phyloP scores from a whole-genome alignment of 2,113 vertebrate species.

The Lutjanus erythropterus region DNA sequence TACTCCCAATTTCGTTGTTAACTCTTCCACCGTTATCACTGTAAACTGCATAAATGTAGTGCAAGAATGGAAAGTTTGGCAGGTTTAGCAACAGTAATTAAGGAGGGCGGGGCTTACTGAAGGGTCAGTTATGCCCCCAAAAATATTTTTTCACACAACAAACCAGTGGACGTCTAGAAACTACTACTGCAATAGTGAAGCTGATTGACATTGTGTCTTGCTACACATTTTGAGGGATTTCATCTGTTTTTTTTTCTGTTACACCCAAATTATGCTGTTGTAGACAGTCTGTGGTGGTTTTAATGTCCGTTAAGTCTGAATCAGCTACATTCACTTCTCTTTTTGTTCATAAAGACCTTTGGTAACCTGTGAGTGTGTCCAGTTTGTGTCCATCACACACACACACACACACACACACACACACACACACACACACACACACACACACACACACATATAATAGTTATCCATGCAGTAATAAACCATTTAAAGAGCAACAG shows the following conservation, averaged over 20 bases:
- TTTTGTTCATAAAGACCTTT: background rate
- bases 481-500: background rate
- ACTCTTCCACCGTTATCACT: too few species aligned
- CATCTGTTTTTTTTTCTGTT: background rate
- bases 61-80: too few species aligned
- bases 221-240: background rate
- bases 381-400: background rate
- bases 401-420: background rate
- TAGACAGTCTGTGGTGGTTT: slow-evolving; percentile 7
- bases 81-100: too few species aligned
- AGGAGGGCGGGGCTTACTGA: too few species aligned
- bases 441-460: background rate
- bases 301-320: background rate
- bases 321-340: slow-evolving; percentile 41
- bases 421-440: background rate
- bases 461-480: background rate
- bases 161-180: too few species aligned
- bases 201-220: background rate
- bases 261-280: background rate
- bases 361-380: background rate
- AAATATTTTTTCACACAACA: too few species aligned
- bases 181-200: background rate
- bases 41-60: too few species aligned
- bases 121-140: too few species aligned
- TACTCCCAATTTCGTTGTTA: too few species aligned